phyloP scores from a whole-genome alignment of 2,797 vertebrate genomes.

The Helostoma temminkii region DNA sequence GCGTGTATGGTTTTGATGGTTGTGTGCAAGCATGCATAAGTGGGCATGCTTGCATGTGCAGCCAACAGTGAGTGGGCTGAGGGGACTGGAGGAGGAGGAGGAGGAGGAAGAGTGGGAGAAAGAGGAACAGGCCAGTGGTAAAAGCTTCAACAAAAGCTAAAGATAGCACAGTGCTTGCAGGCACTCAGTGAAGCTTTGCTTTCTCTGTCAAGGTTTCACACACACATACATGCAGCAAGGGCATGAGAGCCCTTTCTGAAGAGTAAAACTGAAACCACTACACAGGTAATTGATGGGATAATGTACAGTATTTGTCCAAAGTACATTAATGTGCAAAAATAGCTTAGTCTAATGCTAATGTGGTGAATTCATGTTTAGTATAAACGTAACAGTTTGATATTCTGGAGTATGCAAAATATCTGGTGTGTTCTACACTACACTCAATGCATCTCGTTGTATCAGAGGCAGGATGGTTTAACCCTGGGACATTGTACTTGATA shows the following conservation, averaged over 20 bases:
- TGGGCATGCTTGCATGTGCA: conserved; percentile 76
- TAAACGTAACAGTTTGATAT: conserved; percentile 8
- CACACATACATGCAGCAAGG: conserved; percentile 38
- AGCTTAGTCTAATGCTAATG: neutral
- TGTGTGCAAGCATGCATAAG: conserved; percentile 71
- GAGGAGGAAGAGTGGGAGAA: conserved; percentile 56
- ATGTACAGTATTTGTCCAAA: neutral
- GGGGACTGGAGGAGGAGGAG: conserved; percentile 55
- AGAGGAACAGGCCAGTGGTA: conserved; percentile 76
- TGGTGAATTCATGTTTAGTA: conserved; percentile 3
- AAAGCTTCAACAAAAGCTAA: conserved; percentile 83
- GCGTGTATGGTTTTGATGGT: conserved; percentile 37
- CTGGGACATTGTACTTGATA: no score
- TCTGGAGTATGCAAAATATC: neutral
- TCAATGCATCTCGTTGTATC: no score
- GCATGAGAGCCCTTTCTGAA: conserved; percentile 14
- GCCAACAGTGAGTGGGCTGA: conserved; percentile 76
- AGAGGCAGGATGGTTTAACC: no score
- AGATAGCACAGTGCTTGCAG: conserved; percentile 84
- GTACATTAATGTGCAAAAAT: neutral
- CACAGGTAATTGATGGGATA: neutral
- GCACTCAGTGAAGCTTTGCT: conserved; percentile 75
- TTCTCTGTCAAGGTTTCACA: conserved; percentile 80
- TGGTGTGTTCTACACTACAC: no score
- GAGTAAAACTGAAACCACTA: conserved; percentile 29